Conservation (phyloP, 2,888 invertebrate genomes). For the Tinea pellionella region DNA sequence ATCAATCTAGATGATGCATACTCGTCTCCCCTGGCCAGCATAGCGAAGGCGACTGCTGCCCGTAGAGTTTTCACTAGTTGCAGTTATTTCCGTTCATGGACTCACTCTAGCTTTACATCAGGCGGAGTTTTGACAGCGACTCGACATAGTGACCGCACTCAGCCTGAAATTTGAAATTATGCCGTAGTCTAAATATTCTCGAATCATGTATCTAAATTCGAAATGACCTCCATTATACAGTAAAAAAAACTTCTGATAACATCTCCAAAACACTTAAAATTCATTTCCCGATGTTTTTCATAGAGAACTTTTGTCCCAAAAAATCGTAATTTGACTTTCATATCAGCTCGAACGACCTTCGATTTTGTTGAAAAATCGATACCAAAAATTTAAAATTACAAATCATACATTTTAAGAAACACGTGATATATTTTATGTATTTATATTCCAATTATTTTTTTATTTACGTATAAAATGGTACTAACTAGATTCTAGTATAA, state of each 20-base stretch:
- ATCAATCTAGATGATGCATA: too few species aligned
- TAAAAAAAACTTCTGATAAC: not conserved
- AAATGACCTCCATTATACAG: not conserved
- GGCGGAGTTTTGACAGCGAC: too few species aligned
- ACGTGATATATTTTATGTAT: not conserved
- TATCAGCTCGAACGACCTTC: conserved; percentile 23
- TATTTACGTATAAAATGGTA: too few species aligned
- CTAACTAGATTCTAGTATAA: too few species aligned
- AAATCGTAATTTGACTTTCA: conserved; percentile 23
- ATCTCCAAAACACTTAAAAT: not conserved
- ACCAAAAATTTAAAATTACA: conserved; percentile 21
- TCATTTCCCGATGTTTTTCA: not conserved
- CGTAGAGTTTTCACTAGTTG: too few species aligned
- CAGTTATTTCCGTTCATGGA: too few species aligned
- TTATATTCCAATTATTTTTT: not conserved
- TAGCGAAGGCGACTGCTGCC: too few species aligned
- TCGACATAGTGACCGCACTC: too few species aligned
- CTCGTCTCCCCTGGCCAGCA: too few species aligned
- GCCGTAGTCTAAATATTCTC: too few species aligned
- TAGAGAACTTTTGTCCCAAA: not conserved
- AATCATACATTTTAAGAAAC: not conserved
- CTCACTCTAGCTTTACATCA: too few species aligned
- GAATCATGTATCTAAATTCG: not conserved
- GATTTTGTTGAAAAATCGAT: conserved; percentile 27
- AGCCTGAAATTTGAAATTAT: too few species aligned